Conservation (phyloP, 2,888 invertebrate species). For the Drosophila maculinotata region DNA sequence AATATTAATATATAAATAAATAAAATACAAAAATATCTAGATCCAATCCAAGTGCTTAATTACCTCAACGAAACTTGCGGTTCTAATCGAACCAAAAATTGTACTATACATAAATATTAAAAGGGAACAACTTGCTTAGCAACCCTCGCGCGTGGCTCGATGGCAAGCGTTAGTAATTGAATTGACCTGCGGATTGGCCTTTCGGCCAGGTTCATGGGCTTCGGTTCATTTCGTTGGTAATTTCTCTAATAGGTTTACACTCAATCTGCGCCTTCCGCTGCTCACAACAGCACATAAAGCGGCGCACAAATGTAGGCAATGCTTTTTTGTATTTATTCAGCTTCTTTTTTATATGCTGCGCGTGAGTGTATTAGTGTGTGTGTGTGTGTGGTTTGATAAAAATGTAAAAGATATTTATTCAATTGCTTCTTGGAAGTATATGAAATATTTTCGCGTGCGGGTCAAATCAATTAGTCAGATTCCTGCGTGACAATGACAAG, state of each 20-base stretch:
- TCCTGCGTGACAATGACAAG: conserved; percentile 1
- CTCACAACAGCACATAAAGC: conserved; percentile 47
- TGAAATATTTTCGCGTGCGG: conserved; percentile 25
- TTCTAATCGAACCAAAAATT: too few species aligned
- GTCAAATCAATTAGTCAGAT: conserved; percentile 44
- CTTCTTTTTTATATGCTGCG: conserved; percentile 3
- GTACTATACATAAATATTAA: too few species aligned
- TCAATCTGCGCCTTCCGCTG: conserved; percentile 60
- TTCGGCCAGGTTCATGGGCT: conserved; percentile 37
- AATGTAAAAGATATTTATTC: conserved; percentile 19
- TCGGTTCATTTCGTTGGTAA: conserved; percentile 74
- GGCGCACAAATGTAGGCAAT: conserved; percentile 34
- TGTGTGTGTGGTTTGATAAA: conserved; percentile 12
- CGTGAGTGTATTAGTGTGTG: conserved; percentile 18
- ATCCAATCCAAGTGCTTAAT: too few species aligned
- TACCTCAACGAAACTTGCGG: too few species aligned
- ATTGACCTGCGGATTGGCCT: conserved; percentile 63
- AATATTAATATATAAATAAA: too few species aligned
- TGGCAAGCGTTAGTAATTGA: conserved; percentile 56
- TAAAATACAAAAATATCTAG: too few species aligned
- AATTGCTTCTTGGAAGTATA: conserved; percentile 7
- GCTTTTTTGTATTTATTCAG: too few species aligned
- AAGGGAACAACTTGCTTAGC: not conserved
- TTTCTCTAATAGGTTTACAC: conserved; percentile 80
- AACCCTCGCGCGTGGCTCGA: conserved; percentile 26